Conservation (phyloP, 1,140 invertebrate genomes). For the Drosophila chauvacae region DNA sequence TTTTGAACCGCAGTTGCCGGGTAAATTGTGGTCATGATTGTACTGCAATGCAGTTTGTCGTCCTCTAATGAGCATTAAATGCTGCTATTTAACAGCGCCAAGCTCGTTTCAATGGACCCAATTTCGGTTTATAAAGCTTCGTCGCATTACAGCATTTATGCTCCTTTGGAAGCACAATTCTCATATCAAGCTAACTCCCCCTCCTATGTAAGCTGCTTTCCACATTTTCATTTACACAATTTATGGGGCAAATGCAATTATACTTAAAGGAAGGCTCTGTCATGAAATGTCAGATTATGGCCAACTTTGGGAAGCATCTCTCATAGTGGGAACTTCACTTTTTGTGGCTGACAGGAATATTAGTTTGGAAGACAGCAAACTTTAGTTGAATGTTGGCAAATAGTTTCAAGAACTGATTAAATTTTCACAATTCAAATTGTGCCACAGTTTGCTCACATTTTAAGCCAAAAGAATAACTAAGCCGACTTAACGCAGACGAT, state of each 20-base stretch:
- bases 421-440: background rate
- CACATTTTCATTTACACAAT: background rate
- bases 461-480: no score
- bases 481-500: no score
- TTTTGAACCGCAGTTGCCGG: conserved; percentile 1
- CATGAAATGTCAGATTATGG: conserved; percentile 2
- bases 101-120: conserved; percentile 1
- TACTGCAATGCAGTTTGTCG: conserved; percentile 17
- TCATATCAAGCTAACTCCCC: no score
- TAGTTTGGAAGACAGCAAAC: background rate
- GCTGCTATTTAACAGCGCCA: conserved; percentile 9
- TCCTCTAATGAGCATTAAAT: conserved; percentile 25
- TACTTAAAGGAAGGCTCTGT: background rate
- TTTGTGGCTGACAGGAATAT: background rate
- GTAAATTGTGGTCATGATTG: conserved; percentile 38
- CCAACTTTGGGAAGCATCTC: background rate
- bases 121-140: conserved; percentile 11
- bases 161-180: background rate
- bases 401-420: background rate
- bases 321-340: background rate
- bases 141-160: background rate
- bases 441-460: background rate
- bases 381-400: background rate
- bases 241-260: conserved; percentile 1
- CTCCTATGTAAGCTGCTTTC: no score